phyloP scores from a whole-genome alignment of 1,140 invertebrate genomes.

The Drosophila arizonae region DNA sequence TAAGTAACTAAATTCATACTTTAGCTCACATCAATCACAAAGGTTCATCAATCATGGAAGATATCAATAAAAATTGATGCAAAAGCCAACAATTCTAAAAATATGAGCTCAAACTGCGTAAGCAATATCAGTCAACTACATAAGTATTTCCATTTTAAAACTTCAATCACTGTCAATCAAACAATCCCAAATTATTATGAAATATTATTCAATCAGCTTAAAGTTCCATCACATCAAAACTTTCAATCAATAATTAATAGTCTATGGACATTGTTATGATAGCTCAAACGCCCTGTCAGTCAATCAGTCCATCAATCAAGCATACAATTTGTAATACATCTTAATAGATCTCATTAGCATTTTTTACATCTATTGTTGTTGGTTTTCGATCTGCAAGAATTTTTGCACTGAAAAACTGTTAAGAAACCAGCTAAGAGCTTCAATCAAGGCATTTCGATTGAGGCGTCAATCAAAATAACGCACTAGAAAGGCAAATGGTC shows the following conservation, averaged over 20 bases:
- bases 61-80: too few species aligned
- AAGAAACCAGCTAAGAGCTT: conserved; percentile 21
- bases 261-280: not conserved
- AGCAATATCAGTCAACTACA: too few species aligned
- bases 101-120: too few species aligned
- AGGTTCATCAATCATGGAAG: too few species aligned
- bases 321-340: conserved; percentile 28
- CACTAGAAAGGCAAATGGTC: conserved; percentile 8
- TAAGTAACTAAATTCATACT: too few species aligned
- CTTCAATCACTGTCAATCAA: too few species aligned
- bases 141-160: too few species aligned
- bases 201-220: not conserved
- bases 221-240: not conserved
- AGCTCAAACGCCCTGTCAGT: conserved; percentile 11
- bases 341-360: conserved; percentile 62
- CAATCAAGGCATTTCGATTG: conserved; percentile 42
- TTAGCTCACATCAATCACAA: too few species aligned
- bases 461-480: conserved; percentile 48
- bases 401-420: not conserved
- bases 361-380: not conserved
- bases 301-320: not conserved
- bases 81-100: too few species aligned
- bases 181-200: not conserved
- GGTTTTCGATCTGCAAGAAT: not conserved
- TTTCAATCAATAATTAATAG: not conserved